Conservation (phyloP, 2,888 invertebrate genomes). For the Platypus cylindrus region DNA sequence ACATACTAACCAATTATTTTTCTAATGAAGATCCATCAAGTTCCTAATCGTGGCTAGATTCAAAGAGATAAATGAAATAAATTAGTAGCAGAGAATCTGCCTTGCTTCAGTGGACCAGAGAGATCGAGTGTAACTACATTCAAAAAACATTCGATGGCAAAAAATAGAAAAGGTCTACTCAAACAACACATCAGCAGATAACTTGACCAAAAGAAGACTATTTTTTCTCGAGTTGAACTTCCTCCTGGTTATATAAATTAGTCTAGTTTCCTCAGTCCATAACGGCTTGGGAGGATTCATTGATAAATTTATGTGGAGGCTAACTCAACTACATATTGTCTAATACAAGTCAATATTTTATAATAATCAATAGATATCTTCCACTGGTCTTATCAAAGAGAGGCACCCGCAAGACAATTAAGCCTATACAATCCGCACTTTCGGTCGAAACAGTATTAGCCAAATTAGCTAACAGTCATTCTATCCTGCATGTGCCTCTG, state of each 20-base stretch:
- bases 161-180: slow-evolving; percentile 18
- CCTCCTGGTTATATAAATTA: too few species aligned
- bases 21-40: slow-evolving; percentile 26
- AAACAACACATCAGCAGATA: slow-evolving; percentile 22
- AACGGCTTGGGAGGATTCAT: too few species aligned
- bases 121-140: slow-evolving; percentile 8
- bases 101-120: slow-evolving; percentile 29
- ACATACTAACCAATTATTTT: slow-evolving; percentile 29
- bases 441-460: slow-evolving; percentile 35
- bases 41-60: slow-evolving; percentile 23
- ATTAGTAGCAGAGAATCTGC: slow-evolving; percentile 29
- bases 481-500: slow-evolving; percentile 78
- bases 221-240: slow-evolving; percentile 1
- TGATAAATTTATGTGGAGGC: slow-evolving; percentile 5
- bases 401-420: slow-evolving; percentile 35
- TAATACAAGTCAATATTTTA: too few species aligned
- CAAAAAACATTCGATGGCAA: slow-evolving; percentile 4
- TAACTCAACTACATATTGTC: slow-evolving; percentile 8
- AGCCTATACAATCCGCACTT: slow-evolving; percentile 25
- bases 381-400: slow-evolving; percentile 33
- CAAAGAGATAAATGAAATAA: slow-evolving; percentile 19
- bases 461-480: slow-evolving; percentile 45
- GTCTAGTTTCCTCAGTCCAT: too few species aligned
- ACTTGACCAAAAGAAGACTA: slow-evolving; percentile 27
- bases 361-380: too few species aligned